A percentile compares a stretch with the other conserved stretches of the same genome.
Conservation (phyloP, 2,797 vertebrate species). For the Yasuhikotakia modesta region DNA sequence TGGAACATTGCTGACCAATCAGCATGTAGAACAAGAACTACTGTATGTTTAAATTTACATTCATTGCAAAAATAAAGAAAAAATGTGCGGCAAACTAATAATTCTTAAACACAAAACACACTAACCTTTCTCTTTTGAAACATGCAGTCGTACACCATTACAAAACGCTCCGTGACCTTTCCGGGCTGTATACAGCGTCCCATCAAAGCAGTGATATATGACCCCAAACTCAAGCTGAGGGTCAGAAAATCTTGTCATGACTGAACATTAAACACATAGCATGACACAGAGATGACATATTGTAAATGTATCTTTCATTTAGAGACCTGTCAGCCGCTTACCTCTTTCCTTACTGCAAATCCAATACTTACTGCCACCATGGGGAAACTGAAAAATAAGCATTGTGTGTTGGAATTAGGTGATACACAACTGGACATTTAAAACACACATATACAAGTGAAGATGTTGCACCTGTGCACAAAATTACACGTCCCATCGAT, state of each 20-base stretch:
- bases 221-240: conserved; percentile 85
- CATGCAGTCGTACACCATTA: conserved; percentile 81
- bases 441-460: neutral
- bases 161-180: conserved; percentile 86
- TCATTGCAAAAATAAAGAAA: no score
- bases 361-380: conserved; percentile 89
- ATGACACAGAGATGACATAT: neutral
- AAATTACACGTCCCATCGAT: conserved; percentile 90
- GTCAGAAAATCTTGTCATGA: neutral
- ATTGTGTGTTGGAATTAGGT: neutral
- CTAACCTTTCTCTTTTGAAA: conserved; percentile 83
- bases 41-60: no score
- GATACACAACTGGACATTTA: neutral
- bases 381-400: conserved; percentile 77
- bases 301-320: neutral
- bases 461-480: conserved; percentile 79
- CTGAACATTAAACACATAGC: conserved; percentile 35
- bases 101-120: conserved; percentile 16
- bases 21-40: neutral
- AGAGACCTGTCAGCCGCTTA: conserved; percentile 57
- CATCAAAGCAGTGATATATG: conserved; percentile 86
- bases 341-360: conserved; percentile 86
- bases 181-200: conserved; percentile 84
- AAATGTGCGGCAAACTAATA: neutral
- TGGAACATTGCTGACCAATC: neutral